phyloP scores from a whole-genome alignment of 2,113 vertebrate species.

The Crotalus viridis region DNA sequence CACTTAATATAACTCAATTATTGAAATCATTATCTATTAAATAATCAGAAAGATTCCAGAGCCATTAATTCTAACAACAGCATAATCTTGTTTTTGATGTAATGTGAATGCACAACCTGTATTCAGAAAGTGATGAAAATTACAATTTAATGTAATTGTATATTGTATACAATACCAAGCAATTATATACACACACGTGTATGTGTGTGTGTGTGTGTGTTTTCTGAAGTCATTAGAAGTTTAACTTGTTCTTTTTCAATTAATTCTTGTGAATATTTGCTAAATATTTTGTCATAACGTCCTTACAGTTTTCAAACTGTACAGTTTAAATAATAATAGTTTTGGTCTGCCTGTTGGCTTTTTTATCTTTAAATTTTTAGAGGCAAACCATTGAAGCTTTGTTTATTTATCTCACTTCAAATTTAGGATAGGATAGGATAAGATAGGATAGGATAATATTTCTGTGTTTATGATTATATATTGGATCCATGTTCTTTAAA shows the following conservation, averaged over 20 bases:
- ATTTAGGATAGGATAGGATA: background rate
- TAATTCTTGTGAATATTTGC: background rate
- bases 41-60: background rate
- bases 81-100: too few relatives aligned
- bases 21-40: background rate
- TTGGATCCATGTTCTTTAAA: background rate
- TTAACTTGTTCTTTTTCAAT: background rate
- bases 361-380: background rate
- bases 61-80: background rate
- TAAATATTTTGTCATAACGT: background rate
- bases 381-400: background rate
- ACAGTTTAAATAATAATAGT: background rate
- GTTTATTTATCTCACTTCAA: background rate
- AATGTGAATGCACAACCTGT: too few relatives aligned
- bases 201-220: too few relatives aligned
- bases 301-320: background rate
- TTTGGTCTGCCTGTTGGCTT: background rate
- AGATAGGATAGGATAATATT: background rate
- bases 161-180: too few relatives aligned
- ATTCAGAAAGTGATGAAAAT: too few relatives aligned
- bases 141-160: too few relatives aligned
- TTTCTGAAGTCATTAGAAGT: too few relatives aligned
- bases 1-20: background rate
- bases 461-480: background rate
- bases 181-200: too few relatives aligned